Percentiles rank a stretch among this genome's conserved stretches.
phyloP scores from a whole-genome alignment of 1,140 invertebrate genomes.

The Euwallacea similis region DNA sequence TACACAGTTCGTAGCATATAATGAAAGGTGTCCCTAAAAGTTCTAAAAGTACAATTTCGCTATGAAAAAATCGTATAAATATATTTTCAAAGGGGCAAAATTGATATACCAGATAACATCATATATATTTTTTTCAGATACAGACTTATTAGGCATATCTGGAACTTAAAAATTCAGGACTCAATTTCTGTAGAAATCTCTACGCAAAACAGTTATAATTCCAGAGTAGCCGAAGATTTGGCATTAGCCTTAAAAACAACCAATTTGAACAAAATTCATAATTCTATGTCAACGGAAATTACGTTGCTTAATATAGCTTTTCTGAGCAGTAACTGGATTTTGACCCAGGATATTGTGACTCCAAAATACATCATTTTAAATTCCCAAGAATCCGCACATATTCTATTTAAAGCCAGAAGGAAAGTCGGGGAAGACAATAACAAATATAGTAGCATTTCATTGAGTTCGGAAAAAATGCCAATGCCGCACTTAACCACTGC shows the following conservation, averaged over 20 bases:
- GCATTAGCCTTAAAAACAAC: constrained; percentile 65
- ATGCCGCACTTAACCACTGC: constrained; percentile 41
- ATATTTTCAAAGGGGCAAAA: no score
- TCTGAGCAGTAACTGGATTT: constrained; percentile 59
- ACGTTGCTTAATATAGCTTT: constrained; percentile 61
- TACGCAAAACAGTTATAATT: constrained; percentile 56
- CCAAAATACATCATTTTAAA: constrained; percentile 54
- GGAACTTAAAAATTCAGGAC: constrained; percentile 69
- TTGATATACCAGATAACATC: not conserved
- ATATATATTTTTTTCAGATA: constrained; percentile 57
- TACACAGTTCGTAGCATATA: not conserved
- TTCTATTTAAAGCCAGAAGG: constrained; percentile 57
- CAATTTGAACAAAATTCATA: constrained; percentile 68
- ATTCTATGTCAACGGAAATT: constrained; percentile 62
- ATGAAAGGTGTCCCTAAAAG: not conserved
- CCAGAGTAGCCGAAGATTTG: constrained; percentile 58
- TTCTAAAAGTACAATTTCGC: no score
- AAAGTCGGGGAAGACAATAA: constrained; percentile 38
- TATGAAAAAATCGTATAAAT: no score
- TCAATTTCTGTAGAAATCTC: constrained; percentile 64
- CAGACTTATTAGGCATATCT: constrained; percentile 68
- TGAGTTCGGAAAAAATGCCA: constrained; percentile 46
- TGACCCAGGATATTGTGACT: constrained; percentile 52
- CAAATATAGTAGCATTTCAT: constrained; percentile 52
- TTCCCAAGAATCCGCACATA: constrained; percentile 59